phyloP scores from a whole-genome alignment of 2,888 invertebrate genomes.

The Epirrhoe alternata region DNA sequence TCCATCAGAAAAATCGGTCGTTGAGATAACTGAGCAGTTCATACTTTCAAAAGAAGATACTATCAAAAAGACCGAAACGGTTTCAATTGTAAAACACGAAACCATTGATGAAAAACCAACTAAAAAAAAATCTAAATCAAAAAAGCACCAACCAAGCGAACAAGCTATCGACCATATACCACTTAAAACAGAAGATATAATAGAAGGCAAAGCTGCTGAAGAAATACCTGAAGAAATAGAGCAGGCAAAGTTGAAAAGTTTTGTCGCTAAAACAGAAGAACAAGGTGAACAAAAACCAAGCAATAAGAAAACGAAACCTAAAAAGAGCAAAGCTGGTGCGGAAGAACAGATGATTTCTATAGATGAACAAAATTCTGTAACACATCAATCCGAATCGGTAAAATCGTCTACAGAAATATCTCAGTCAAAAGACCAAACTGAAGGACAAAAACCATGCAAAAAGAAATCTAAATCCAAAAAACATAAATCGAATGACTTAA shows the following conservation, averaged over 20 bases:
- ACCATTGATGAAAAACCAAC: neutral
- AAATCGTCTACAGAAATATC: neutral
- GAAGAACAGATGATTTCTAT: neutral
- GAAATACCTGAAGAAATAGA: neutral
- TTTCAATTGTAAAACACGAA: neutral
- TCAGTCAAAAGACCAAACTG: neutral
- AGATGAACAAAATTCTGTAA: neutral
- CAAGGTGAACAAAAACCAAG: neutral
- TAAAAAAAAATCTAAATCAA: constrained; percentile 6
- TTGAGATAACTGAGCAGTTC: neutral
- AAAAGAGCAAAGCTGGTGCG: constrained; percentile 4
- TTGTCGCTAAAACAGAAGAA: neutral
- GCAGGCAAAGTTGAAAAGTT: neutral
- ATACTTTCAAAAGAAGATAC: neutral
- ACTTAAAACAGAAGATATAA: neutral
- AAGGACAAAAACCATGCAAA: neutral
- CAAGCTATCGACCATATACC: neutral
- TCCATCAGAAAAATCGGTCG: neutral
- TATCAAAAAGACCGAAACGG: neutral
- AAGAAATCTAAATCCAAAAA: constrained; percentile 1
- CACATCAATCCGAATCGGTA: neutral
- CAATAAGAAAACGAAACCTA: constrained; percentile 15
- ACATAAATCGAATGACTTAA: neutral
- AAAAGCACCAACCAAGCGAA: neutral
- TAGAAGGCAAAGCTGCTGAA: neutral